Evolutionary conservation across 1,140 invertebrate genomes (phyloP).

Genomic region (Littorina saxatilis): DNA sequence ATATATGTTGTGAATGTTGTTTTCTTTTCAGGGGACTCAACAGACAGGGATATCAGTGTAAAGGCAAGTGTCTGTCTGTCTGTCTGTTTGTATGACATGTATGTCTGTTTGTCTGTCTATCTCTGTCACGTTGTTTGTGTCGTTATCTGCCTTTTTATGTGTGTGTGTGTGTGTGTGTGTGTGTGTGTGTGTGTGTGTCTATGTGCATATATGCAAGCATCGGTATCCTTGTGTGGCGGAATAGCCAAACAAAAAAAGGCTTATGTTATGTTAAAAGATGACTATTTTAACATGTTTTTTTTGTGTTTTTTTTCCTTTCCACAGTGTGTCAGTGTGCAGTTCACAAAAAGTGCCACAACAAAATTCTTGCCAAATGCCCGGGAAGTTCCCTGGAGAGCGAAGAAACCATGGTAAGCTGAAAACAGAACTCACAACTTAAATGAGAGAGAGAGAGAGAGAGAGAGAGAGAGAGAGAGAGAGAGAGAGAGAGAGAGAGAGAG

Average conservation of each 20-base stretch:
- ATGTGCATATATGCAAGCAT: no score
- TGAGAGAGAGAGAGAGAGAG: no score
- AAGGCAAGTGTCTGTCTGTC: constrained; percentile 61
- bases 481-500: no score
- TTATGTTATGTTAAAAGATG: no score
- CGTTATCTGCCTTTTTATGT: not conserved
- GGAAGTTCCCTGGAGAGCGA: constrained; percentile 94
- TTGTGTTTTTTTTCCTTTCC: constrained; percentile 32
- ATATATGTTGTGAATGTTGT: no score
- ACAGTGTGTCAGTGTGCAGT: constrained; percentile 95
- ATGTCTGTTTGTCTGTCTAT: not conserved
- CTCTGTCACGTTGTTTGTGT: not conserved
- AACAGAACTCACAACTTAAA: no score
- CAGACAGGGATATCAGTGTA: constrained; percentile 78
- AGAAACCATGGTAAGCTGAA: constrained; percentile 89
- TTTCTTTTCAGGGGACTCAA: constrained; percentile 77
- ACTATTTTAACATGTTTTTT: no score
- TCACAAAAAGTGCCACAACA: constrained; percentile 97
- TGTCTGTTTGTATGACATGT: not conserved
- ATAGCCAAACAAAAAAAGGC: no score
- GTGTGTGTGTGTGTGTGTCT: no score
- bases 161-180: not conserved
- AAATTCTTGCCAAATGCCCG: constrained; percentile 95
- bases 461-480: no score
- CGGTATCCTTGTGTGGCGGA: no score